These are phyloP conservation scores for Caenorhabditis sulstoni DNA, from an alignment of 2,888 invertebrate genomes.

Conservation along the genomic window DNA sequence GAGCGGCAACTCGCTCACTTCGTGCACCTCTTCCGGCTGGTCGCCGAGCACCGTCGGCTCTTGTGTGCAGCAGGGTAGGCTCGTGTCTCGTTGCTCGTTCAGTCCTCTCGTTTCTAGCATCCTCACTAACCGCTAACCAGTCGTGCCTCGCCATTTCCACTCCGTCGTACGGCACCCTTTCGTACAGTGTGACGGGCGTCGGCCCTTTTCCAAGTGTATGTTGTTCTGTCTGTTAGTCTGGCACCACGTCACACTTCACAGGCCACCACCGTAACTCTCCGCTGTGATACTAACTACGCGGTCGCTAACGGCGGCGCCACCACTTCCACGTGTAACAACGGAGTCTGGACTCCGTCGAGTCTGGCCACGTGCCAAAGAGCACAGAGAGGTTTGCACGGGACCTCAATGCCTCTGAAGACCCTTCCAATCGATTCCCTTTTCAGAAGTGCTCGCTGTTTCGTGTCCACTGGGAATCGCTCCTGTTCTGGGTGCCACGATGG, in stretches of 20 bases:
- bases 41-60: conserved; percentile 58
- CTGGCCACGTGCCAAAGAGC: conserved; percentile 37
- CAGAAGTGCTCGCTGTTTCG: conserved; percentile 28
- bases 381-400: conserved; percentile 38
- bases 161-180: conserved; percentile 19
- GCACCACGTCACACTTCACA: conserved; percentile 27
- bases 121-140: conserved; percentile 20
- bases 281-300: conserved; percentile 47
- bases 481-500: conserved; percentile 41
- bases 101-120: conserved; percentile 20
- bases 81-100: neutral
- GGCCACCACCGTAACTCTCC: conserved; percentile 52
- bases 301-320: conserved; percentile 18
- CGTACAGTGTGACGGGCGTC: conserved; percentile 33
- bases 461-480: conserved; percentile 42
- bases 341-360: conserved; percentile 44
- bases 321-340: conserved; percentile 58
- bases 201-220: conserved; percentile 42
- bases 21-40: conserved; percentile 65
- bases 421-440: neutral
- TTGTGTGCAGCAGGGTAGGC: conserved; percentile 53
- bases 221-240: conserved; percentile 7
- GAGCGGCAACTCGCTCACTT: conserved; percentile 47
- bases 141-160: conserved; percentile 27
- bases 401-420: neutral